Evolutionary conservation across 1,140 invertebrate genomes (phyloP).

Genomic region (Hyles euphorbiae): DNA sequence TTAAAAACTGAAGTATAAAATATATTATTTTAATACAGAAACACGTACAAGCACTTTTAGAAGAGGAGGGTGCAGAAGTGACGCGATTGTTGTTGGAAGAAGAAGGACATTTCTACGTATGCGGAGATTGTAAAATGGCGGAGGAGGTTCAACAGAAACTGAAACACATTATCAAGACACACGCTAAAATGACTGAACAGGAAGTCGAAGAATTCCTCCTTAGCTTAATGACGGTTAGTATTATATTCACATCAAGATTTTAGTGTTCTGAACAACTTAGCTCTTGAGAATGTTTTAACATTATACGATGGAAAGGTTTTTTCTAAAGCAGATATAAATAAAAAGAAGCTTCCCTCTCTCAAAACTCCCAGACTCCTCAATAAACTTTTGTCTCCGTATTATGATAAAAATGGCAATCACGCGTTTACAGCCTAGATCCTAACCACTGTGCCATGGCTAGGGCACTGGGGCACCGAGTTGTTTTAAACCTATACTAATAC

Average conservation of each 20-base stretch:
- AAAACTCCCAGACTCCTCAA: too few species aligned
- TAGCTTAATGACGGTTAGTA: conserved; percentile 84
- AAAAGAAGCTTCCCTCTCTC: too few species aligned
- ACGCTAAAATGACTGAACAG: conserved; percentile 84
- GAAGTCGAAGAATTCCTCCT: conserved; percentile 91
- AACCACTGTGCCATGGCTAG: too few species aligned
- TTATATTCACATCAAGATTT: neutral
- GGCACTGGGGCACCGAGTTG: too few species aligned
- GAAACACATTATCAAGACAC: conserved; percentile 88
- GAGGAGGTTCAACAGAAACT: conserved; percentile 96
- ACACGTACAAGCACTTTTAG: conserved; percentile 94
- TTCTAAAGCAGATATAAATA: too few species aligned
- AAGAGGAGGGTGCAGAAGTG: conserved; percentile 84
- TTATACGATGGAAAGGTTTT: too few species aligned
- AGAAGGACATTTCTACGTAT: conserved; percentile 96
- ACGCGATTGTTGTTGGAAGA: conserved; percentile 86
- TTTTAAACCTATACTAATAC: too few species aligned
- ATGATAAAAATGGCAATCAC: too few species aligned
- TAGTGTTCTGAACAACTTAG: neutral
- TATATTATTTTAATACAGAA: conserved; percentile 77
- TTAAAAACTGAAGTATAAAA: neutral
- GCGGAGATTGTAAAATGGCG: conserved; percentile 99
- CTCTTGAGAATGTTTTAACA: too few species aligned
- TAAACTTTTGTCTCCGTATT: too few species aligned
- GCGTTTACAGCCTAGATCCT: too few species aligned